phyloP scores from a whole-genome alignment of 2,888 invertebrate genomes.

The Branchipolynoe longqiensis region DNA sequence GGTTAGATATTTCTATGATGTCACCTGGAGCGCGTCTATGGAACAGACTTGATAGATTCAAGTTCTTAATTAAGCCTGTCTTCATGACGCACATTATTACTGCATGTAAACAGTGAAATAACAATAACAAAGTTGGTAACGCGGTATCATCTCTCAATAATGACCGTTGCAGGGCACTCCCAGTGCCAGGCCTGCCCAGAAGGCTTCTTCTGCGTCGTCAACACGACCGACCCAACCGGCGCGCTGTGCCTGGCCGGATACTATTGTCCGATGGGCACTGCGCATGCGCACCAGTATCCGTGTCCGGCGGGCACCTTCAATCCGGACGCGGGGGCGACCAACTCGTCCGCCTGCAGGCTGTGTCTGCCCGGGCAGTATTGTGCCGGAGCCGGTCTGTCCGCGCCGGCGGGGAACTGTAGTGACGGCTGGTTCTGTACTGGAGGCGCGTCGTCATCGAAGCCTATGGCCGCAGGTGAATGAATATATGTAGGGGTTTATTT shows the following conservation, averaged over 20 bases:
- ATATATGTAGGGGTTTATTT: too few species aligned
- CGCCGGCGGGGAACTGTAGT: constrained; percentile 74
- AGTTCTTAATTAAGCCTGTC: too few species aligned
- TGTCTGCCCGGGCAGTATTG: constrained; percentile 79
- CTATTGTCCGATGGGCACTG: constrained; percentile 74
- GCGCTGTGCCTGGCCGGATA: constrained; percentile 68
- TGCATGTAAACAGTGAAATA: too few species aligned
- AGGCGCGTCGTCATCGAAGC: constrained; percentile 71
- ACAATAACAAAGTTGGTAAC: too few species aligned
- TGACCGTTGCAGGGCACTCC: constrained; percentile 75
- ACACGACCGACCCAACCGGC: constrained; percentile 72
- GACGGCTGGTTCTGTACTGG: constrained; percentile 80
- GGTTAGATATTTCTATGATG: too few species aligned
- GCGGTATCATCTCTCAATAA: too few species aligned
- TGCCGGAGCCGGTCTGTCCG: constrained; percentile 69
- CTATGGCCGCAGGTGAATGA: constrained; percentile 72
- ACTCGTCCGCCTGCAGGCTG: constrained; percentile 70
- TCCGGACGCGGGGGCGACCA: constrained; percentile 68
- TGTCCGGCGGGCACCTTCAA: constrained; percentile 78
- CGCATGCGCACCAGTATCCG: constrained; percentile 71
- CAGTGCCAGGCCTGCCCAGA: constrained; percentile 74
- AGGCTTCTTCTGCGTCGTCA: constrained; percentile 76
- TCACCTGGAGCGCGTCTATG: too few species aligned
- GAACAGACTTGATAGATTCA: too few species aligned
- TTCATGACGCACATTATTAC: too few species aligned